phyloP scores from a whole-genome alignment of 2,888 invertebrate species.

The Creontiades dilutus region DNA sequence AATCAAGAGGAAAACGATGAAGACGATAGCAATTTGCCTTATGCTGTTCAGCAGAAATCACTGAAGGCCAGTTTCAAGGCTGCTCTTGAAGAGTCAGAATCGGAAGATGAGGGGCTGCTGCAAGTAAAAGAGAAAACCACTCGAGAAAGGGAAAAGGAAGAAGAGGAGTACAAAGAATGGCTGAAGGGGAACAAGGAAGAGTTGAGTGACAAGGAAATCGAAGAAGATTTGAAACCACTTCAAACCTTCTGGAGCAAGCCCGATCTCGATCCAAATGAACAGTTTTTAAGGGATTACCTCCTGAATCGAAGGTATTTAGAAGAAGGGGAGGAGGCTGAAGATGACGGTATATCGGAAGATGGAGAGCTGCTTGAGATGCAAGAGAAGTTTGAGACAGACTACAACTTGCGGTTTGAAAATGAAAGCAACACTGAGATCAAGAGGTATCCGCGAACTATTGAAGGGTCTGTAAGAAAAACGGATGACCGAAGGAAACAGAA shows the following conservation, averaged over 20 bases:
- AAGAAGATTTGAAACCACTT: conserved; percentile 85
- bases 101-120: conserved; percentile 80
- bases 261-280: conserved; percentile 89
- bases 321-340: conserved; percentile 80
- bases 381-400: conserved; percentile 95
- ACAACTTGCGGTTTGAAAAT: conserved; percentile 97
- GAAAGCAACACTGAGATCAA: conserved; percentile 91
- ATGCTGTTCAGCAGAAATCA: conserved; percentile 84
- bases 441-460: conserved; percentile 93
- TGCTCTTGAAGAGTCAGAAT: conserved; percentile 80
- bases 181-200: conserved; percentile 86
- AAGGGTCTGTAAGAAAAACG: conserved; percentile 88
- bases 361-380: conserved; percentile 91
- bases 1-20: conserved; percentile 74
- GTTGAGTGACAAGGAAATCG: conserved; percentile 82
- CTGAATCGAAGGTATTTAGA: conserved; percentile 87
- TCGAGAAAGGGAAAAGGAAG: conserved; percentile 79
- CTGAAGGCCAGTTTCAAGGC: conserved; percentile 84
- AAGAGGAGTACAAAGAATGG: conserved; percentile 87
- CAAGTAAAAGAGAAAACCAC: conserved; percentile 81
- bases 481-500: conserved; percentile 89
- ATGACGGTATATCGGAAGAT: conserved; percentile 86
- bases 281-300: conserved; percentile 94
- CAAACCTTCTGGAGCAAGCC: conserved; percentile 92
- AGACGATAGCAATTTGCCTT: conserved; percentile 78